Evolutionary conservation across 2,797 vertebrate genomes (phyloP), one percentile per base, ranked within the genome.

Genomic region (Buceros bicornis): DNA sequence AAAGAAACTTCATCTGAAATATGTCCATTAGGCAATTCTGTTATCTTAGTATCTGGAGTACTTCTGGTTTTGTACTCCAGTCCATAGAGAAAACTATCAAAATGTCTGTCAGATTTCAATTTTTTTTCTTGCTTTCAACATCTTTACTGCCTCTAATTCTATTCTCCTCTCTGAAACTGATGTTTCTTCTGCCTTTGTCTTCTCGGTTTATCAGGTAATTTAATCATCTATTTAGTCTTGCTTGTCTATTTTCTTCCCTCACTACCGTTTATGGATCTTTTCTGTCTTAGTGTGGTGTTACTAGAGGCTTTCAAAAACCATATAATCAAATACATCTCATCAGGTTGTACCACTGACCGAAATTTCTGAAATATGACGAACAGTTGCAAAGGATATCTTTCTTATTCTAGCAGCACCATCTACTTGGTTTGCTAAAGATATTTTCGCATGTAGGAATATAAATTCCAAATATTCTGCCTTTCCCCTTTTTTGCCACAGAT

Each of bases 1-100:
- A 91, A 74, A 62, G 5, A 86, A 88, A 51, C 21, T 69, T 81
- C 3, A 35, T 47, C 60, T 94, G 47, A 84, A 85, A 76, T 77
- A 61, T 12, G 17, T 65, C 69, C 53, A 40, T 92, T 83, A 72
- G 18, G 6, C 33, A 60, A 11, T 86, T 82, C 37, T 66, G 2
- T 40, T 37, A 40, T 37, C 22, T 79, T 29, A 28, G 14, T 20
- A 31, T 16, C 25, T 25, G 42, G n/a, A 61, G 28, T 35, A 43
- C 43, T 9, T 61, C 22, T 66, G 13, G 0, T 70, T 90, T 74
- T 78, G n/a, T 28, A 70, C 22, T 48, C 7, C 51, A 51, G 13
- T 60, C 58, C n/a, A 14, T 13, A 31, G 57, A 82, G 42, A 67
- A 80, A 79, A 65, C 9, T 12, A 56, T 22, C 13, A 66, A 90